A percentile compares a stretch with the other conserved stretches of the same genome.
These are phyloP conservation scores for Amorpha juglandis DNA, from an alignment of 2,888 invertebrate genomes.

Conservation along the genomic window DNA sequence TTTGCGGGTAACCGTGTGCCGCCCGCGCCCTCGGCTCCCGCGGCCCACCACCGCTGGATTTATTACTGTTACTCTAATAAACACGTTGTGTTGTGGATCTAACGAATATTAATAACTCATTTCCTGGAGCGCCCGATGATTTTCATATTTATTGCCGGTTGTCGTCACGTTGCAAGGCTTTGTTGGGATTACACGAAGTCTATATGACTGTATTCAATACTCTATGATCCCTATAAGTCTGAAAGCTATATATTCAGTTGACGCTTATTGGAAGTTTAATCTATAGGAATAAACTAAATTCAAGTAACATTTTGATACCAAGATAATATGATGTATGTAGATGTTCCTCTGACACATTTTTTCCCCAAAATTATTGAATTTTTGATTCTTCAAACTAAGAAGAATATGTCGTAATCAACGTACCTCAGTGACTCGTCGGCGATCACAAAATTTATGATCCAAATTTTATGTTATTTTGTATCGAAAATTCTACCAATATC, in stretches of 20 bases:
- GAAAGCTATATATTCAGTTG: not conserved
- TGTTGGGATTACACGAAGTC: constrained; percentile 45
- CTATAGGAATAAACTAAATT: not conserved
- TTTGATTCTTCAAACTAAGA: not conserved
- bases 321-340: not conserved
- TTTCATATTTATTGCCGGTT: constrained; percentile 66
- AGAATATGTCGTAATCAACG: not conserved
- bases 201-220: constrained; percentile 38
- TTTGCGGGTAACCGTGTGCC: constrained; percentile 65
- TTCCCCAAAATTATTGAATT: not conserved
- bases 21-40: constrained; percentile 41
- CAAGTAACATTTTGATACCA: too few species aligned
- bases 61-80: constrained; percentile 75
- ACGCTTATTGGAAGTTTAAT: not conserved
- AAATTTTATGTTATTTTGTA: constrained; percentile 48
- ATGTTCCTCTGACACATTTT: too few species aligned
- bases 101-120: constrained; percentile 78
- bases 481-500: constrained; percentile 48
- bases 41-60: constrained; percentile 52
- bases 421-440: not conserved
- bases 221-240: not conserved
- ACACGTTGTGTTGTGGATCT: constrained; percentile 72
- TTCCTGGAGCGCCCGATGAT: constrained; percentile 63
- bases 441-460: constrained; percentile 49
- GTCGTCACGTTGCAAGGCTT: constrained; percentile 58